phyloP scores from a whole-genome alignment of 2,888 invertebrate genomes.

The Oxycera nigricornis region DNA sequence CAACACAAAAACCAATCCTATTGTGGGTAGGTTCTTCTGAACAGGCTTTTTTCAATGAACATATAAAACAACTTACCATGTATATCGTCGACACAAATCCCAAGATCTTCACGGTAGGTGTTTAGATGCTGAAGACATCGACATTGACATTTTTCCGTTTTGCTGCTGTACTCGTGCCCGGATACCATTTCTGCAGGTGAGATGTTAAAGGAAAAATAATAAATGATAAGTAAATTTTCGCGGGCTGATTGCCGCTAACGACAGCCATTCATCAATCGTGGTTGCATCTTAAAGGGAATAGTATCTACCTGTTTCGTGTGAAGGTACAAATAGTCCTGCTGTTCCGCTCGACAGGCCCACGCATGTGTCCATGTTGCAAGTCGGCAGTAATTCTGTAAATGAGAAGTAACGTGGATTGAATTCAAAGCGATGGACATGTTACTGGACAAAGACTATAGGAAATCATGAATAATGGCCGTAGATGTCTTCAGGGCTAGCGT shows the following conservation, averaged over 20 bases:
- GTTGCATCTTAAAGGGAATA: not conserved
- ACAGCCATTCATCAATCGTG: constrained; percentile 15
- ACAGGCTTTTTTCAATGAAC: not conserved
- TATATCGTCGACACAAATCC: constrained; percentile 84
- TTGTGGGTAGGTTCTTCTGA: not conserved
- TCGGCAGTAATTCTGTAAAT: constrained; percentile 49
- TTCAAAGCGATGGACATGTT: not conserved
- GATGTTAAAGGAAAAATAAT: not conserved
- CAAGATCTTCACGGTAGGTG: constrained; percentile 83
- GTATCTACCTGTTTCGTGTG: constrained; percentile 56
- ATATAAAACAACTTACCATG: constrained; percentile 69
- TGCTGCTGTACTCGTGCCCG: constrained; percentile 40
- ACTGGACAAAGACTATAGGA: not conserved
- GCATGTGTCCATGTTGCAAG: constrained; percentile 61
- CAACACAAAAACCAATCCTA: not conserved
- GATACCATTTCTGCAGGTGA: not conserved
- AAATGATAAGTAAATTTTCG: constrained; percentile 23
- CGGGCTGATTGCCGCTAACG: constrained; percentile 9
- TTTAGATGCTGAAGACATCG: constrained; percentile 78
- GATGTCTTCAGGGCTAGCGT: not conserved
- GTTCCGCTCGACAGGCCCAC: constrained; percentile 62
- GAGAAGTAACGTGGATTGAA: constrained; percentile 1
- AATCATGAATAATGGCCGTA: constrained; percentile 14
- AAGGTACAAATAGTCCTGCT: constrained; percentile 55
- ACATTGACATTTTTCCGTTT: constrained; percentile 69